Conservation (phyloP, 2,113 vertebrate genomes). For the Nyctibius bracteatus region DNA sequence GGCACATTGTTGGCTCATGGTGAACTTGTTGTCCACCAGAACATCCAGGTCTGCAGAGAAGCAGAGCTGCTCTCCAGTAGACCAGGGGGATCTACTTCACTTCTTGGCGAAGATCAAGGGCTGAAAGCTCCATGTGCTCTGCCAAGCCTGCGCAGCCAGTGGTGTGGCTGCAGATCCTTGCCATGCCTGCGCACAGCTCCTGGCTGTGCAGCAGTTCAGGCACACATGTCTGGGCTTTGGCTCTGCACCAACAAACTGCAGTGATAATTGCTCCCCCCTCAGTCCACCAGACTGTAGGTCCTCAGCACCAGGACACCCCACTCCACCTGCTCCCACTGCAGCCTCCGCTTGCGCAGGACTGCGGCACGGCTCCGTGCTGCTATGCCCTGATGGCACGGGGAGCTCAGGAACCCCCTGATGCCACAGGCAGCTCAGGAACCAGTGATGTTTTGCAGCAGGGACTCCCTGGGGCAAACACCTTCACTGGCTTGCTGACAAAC, state of each 20-base stretch:
- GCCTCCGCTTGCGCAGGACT: background rate
- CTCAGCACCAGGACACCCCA: background rate
- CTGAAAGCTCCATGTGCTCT: background rate
- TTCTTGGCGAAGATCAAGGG: background rate
- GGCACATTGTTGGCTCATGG: too few species aligned
- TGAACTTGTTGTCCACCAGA: too few species aligned
- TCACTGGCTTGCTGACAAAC: background rate
- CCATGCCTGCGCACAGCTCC: background rate
- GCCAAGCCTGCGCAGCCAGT: background rate
- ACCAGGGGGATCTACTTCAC: too few species aligned
- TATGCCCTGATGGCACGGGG: fast-evolving
- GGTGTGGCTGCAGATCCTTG: background rate
- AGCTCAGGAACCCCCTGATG: background rate
- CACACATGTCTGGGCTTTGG: fast-evolving
- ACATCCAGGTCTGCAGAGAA: too few species aligned
- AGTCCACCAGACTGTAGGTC: fast-evolving
- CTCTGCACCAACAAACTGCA: background rate
- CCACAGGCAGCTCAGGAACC: background rate
- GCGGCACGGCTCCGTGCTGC: fast-evolving
- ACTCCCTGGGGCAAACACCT: background rate
- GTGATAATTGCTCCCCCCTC: fast-evolving
- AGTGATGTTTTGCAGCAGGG: background rate
- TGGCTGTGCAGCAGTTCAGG: background rate
- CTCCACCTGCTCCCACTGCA: background rate
- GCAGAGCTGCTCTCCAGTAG: too few species aligned